phyloP scores from a whole-genome alignment of 2,113 vertebrate species.

The Spea bombifrons region DNA sequence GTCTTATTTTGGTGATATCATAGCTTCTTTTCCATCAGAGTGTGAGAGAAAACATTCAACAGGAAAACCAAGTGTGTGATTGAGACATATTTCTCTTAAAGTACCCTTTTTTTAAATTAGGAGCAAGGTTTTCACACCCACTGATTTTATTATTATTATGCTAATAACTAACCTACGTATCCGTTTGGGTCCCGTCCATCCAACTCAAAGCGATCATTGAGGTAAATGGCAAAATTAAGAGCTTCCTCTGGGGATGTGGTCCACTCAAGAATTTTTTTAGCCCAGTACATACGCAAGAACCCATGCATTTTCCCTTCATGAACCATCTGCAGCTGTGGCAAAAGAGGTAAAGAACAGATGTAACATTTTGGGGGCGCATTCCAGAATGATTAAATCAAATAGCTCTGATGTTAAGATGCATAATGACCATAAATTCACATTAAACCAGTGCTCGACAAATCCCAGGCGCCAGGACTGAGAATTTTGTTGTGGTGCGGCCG shows the following conservation, averaged over 20 bases:
- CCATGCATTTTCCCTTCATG: conserved; percentile 85
- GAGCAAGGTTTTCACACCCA: no score
- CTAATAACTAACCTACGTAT: conserved; percentile 67
- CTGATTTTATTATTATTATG: not conserved
- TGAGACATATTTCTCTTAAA: no score
- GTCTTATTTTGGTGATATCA: no score
- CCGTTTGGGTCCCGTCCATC: conserved; percentile 80
- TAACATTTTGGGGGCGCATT: not conserved
- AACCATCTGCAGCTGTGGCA: conserved; percentile 72
- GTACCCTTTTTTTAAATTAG: not conserved
- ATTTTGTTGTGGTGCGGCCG: no score
- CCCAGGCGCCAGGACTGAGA: no score
- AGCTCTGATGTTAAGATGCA: no score
- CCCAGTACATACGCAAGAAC: conserved; percentile 89
- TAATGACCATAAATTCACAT: no score
- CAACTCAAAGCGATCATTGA: conserved; percentile 77
- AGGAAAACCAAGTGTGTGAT: no score
- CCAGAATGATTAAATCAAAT: not conserved
- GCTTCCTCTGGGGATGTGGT: conserved; percentile 78
- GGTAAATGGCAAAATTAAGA: conserved; percentile 75
- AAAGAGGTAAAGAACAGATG: not conserved
- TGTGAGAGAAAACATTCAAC: no score
- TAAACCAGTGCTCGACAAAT: no score
- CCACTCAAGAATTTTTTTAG: conserved; percentile 92
- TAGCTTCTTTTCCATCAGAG: no score